Evolutionary conservation across 2,888 invertebrate species (phyloP), one percentile per base, ranked within the genome.

Genomic region (Euplexia lucipara): DNA sequence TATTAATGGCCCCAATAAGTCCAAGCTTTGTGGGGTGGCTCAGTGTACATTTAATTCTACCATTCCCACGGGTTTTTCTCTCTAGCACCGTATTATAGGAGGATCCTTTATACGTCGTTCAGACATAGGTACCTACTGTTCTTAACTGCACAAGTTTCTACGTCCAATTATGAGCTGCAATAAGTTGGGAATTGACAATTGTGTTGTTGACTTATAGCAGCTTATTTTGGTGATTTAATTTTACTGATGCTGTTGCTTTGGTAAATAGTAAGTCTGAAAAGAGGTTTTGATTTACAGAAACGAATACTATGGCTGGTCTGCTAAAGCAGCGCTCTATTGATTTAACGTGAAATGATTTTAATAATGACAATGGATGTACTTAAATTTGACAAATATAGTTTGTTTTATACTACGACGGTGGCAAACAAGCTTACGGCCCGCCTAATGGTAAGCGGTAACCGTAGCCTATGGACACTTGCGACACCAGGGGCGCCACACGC

Each of bases 11-110:
- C 81, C 82, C 84, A 85, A 86, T 79, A 83, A 82, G 82, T 85
- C 85, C 82, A 69, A 75, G 85, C 83, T 85, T 82, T 83, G 81
- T 81, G 79, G 81, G 79, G 83, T 78, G 75, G 83, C 74, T 74
- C 75, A 78, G 80, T 79, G 82, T 86, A 85, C 86, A 85, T 88
- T 90, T 89, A 88, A 90, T 88, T 88, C 83, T 72, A 81, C 83
- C 82, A 86, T 85, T 86, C 88, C 85, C 85, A 48, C 49, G 85
- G 86, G 86, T 74, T 85, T 89, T 85, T 83, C 70, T 73, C 79
- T 80, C 72, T 61, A 70, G 79, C 65, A 76, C 75, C 80, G 72
- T 78, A 82, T 88, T 84, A 86, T 81, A 72, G 72, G 68, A 41
- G 75, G 77, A 76, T 61, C 56, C 48, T 73, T 57, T 70, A 75